phyloP scores from a whole-genome alignment of 2,888 invertebrate genomes.

The Notodonta dromedarius region DNA sequence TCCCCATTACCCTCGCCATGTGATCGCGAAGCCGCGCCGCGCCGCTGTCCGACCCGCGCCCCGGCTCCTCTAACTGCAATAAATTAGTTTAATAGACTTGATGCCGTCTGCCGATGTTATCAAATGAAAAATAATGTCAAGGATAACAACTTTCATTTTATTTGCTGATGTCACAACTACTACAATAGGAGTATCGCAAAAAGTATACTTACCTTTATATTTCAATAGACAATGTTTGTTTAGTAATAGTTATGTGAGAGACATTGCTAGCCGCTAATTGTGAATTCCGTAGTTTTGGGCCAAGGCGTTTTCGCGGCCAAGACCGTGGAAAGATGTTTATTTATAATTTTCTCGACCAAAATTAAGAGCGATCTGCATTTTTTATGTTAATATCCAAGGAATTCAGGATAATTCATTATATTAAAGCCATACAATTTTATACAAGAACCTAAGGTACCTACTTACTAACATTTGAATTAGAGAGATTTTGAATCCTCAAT shows the following conservation, averaged over 20 bases:
- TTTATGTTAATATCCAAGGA: background rate
- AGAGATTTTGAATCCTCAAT: background rate
- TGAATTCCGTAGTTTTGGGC: constrained; percentile 1
- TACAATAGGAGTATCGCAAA: constrained; percentile 4
- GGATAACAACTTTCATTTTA: constrained; percentile 26
- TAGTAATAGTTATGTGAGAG: background rate
- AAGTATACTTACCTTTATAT: constrained; percentile 1
- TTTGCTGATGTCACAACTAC: constrained; percentile 9
- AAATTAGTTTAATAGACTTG: constrained; percentile 26
- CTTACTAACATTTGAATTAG: too few species aligned
- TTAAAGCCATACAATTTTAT: too few species aligned
- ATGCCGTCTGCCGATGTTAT: constrained; percentile 11
- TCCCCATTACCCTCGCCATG: background rate
- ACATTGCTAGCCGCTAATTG: background rate
- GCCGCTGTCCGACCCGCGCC: constrained; percentile 28
- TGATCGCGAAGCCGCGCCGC: constrained; percentile 5
- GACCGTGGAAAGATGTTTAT: constrained; percentile 2
- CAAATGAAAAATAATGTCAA: constrained; percentile 21
- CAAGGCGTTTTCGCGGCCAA: background rate
- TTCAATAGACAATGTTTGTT: constrained; percentile 4
- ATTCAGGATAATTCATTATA: too few species aligned
- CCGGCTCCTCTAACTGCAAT: constrained; percentile 23
- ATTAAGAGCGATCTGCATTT: background rate
- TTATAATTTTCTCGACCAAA: background rate
- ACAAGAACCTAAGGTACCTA: too few species aligned